Evolutionary conservation across 2,797 vertebrate species (phyloP).

Genomic region (Denticeps clupeoides): DNA sequence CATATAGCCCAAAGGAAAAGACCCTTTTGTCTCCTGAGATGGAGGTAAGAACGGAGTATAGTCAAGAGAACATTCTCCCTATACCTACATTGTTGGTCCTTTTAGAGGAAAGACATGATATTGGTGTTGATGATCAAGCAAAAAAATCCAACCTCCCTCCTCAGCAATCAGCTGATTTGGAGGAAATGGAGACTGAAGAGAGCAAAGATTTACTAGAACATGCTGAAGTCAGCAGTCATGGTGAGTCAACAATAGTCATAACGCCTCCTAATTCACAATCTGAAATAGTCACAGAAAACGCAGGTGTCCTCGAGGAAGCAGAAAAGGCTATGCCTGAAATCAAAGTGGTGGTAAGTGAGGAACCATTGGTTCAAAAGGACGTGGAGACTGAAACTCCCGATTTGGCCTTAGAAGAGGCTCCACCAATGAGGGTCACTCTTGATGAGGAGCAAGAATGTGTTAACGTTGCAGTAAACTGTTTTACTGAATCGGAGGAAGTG

Average conservation of each 20-base stretch:
- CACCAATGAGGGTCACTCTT: background rate
- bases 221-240: conserved; percentile 19
- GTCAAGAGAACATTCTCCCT: too few relatives aligned
- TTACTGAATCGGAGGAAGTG: conserved; percentile 40
- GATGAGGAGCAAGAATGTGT: too few relatives aligned
- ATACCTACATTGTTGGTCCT: too few relatives aligned
- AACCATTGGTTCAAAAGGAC: conserved; percentile 4
- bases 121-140: too few relatives aligned
- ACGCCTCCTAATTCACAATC: conserved; percentile 23
- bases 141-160: too few relatives aligned
- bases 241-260: conserved; percentile 19
- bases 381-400: background rate
- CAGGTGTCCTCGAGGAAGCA: conserved; percentile 33
- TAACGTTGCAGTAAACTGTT: too few relatives aligned
- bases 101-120: too few relatives aligned
- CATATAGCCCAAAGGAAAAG: too few relatives aligned
- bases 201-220: conserved; percentile 12
- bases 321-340: conserved; percentile 31
- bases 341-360: conserved; percentile 27
- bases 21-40: background rate
- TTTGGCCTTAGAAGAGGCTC: background rate
- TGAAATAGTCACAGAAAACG: conserved; percentile 28
- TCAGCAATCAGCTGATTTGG: conserved; percentile 17
- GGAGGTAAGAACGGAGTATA: conserved; percentile 31
- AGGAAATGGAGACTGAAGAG: conserved; percentile 11